Base-by-base conservation (phyloP, 2,888 invertebrate genomes). In the Cataglyphis altisquamis region DNA sequence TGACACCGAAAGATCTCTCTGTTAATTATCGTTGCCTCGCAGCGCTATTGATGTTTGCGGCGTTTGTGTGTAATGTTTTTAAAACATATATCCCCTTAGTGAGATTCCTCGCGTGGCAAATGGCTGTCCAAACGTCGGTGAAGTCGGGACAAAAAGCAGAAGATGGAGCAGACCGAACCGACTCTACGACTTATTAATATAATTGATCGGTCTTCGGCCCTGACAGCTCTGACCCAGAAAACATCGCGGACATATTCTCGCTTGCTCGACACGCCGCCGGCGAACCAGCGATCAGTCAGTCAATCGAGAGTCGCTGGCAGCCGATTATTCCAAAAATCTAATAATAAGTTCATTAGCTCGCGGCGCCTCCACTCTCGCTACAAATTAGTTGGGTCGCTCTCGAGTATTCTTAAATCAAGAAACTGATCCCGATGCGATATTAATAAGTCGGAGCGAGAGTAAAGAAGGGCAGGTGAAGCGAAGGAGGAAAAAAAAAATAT, bases 281-380 rank as follows among this genome's bases (percentile, higher is more conserved):
- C 60, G 21, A 21, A 29, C 39, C 25, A 45, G 3, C 39, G 52
- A 36, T 64, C 82, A 62, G 39, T 82, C 70, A 52, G 41, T 18
- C 60, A 73, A 83, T 83, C 84, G 72, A 62, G 18, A 48, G 39
- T 68, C 48, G 66, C 62, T 68, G 70, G 66, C 75, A 62, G 60
- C 32, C 60, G 62, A 29, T 67, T 84, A 90, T 90, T 90, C 84
- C 82, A 85, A 87, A 93, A 91, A 91, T 92, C 91, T 90, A 91
- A 92, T 93, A 91, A 92, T 92, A 92, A 91, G 91, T 90, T 93
- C 92, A 91, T 92, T 92, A 93, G 89, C 87, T 84, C 84, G 29
- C 82, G 83, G 82, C 39, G 62, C 67, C 78, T 86, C 73, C 75
- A 60, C 52, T 74, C 83, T 66, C 78, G 81, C 84, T 83, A 89